Evolutionary conservation across 2,113 vertebrate genomes (phyloP), one percentile per base, ranked within the genome.

Genomic region (Mionectes macconnelli): DNA sequence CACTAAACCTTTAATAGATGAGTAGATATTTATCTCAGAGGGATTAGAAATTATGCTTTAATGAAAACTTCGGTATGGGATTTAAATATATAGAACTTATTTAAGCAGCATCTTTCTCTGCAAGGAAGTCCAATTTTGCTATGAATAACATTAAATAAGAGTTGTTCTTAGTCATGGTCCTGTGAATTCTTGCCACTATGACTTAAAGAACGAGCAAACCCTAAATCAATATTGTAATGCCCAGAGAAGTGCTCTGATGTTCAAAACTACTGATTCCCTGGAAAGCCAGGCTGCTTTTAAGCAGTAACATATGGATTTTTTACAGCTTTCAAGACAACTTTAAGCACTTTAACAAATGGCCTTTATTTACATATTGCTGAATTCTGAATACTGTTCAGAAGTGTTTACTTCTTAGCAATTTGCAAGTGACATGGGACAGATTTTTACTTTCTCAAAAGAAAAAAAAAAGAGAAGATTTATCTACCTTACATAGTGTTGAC

Each of bases 341-440:
- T 55, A 84, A 87, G 23, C 25, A 59, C 70, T 93, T 91, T 85
- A 91, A 94, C 57, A 91, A 95, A 95, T 83, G 21, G 18, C 45
- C 40, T 74, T 39, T 74, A 94, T 94, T 95, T 94, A 88, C 94
- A 93, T 95, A 85, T 66, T 96, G 87, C 82, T 93, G 89, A 85
- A 85, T 87, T 96, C 75, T 85, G 76, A 87, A 89, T 93, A 87
- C 57, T 91, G 39, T 69, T 96, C 56, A 94, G 56, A 91, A 95
- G 16, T 53, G 74, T 93, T 94, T 87, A 84, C 49, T 93, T 87
- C 52, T 64, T 72, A 69, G 45, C 39, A 81, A 87, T 91, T 91
- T 95, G 37, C 57, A 95, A 85, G 62, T 80, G 81, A 57, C 1
- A 1, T 59, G 57, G 75, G 72, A 69, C 59, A 94, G 47, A 80